Base-by-base conservation (phyloP, 2,113 vertebrate genomes). In the Gambusia affinis region DNA sequence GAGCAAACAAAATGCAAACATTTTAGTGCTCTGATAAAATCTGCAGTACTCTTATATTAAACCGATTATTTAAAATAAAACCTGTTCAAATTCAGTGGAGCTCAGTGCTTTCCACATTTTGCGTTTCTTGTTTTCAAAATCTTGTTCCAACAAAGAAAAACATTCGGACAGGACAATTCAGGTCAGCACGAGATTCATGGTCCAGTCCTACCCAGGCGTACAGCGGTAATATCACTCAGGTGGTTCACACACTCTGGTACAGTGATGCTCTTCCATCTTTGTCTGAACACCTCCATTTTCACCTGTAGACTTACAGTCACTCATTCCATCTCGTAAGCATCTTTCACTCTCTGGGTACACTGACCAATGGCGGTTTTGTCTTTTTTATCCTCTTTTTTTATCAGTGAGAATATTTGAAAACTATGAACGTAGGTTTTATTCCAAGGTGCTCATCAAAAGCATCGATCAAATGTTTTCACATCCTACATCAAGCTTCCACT, bases 1-100 rank as follows among this genome's bases (percentile, higher is more conserved):
- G 44, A 22, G 35, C 60, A 62, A 60, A 17, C 85, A 81, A 81
- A 74, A 68, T 80, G 75, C 66, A 70, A 81, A 37, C 69, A 70
- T 63, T 72, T 64, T 81, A 75, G 70, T 35, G 57, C 79, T 67
- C 62, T 73, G 71, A 77, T 84, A 24, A 44, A 74, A 57, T 39
- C 33, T 57, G 8, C 35, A 2, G 35, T 11, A 1, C 1, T 14
- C 29, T 33, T 37, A 33, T 24, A 73, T n/a, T 27, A 63, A 42
- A 14, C 39, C 12, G 4, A 4, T 27, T 42, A 30, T 29, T n/a
- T 60, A 1, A 35, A 39, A 64, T 37, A 12, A 14, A 37, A 4
- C 2, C 14, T 28, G 17, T 27, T 28, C 17, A 61, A 11, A 22
- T 61, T 6, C 22, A 39, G 3, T 27, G 8, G 29, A 17, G 8